Base-by-base conservation (phyloP, 1,140 invertebrate genomes). In the Drosophila pruinosa region DNA sequence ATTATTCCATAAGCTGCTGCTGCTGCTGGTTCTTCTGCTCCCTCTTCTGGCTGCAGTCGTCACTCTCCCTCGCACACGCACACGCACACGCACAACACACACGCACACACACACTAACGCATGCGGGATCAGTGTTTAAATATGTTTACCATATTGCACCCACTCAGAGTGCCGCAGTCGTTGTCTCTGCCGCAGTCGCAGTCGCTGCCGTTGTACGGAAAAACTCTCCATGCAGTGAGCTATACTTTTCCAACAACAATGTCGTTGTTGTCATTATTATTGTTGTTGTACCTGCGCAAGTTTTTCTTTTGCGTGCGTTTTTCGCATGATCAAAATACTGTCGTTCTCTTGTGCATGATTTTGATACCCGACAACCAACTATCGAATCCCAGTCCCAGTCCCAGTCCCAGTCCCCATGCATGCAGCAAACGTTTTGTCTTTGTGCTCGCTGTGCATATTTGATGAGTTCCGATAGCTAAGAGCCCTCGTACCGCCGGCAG, bases 101-200 rank as follows among this genome's bases (percentile, higher is more conserved):
- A 26, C 15, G 38, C 47, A 15, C 52, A 19, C 73, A 62, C 52
- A 28, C 17, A 67, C 57, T 62, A 17, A 36, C 17, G 45, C 48
- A 85, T 80, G 47, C 81, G 81, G 70, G 70, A 81, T 86, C 81
- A 75, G 77, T 86, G 77, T 72, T 81, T 68, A 75, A 86, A 86
- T 85, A 81, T 85, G 81, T 57, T 80, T 88, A 75, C 73, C 81
- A 85, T 70, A 88, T 86, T 86, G 81, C 81, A 86, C 81, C 82
- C 81, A 86, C 81, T 69, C 78, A 75, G 74, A 75, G 22, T 21
- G 57, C 17, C 38, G 24, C 43, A 31, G 52, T 4, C 28, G 39
- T 19, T 21, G 28, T 28, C 15, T 4, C 34, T 4, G 36, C 2
- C 19, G 21, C 43, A 6, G 19, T 3, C 53, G 8, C 50, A 5